phyloP scores from a whole-genome alignment of 2,113 vertebrate genomes.

The Rhabdornis inornatus region DNA sequence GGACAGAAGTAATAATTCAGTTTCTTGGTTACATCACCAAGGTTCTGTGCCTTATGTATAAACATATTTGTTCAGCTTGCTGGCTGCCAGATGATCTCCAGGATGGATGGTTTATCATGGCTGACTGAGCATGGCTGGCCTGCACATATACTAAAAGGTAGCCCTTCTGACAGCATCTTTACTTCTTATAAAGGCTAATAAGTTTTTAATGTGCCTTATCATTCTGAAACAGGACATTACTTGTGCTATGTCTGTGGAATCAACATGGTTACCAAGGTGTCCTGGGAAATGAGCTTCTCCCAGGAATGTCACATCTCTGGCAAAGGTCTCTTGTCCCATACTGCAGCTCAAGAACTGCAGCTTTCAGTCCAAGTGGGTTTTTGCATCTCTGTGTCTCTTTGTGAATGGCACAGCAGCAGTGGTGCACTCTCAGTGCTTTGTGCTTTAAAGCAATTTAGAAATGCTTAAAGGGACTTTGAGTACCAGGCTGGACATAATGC shows the following conservation, averaged over 20 bases:
- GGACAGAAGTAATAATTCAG: background rate
- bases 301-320: background rate
- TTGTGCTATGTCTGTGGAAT: background rate
- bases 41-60: background rate
- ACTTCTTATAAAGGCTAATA: background rate
- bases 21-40: background rate
- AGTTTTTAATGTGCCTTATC: background rate
- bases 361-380: fast-evolving
- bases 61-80: slow-evolving; percentile 8
- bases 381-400: background rate
- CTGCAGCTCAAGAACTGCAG: background rate
- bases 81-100: background rate
- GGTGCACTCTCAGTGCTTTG: background rate
- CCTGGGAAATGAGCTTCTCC: background rate
- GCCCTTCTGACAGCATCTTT: background rate
- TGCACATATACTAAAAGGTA: background rate
- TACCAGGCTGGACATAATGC: background rate
- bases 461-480: background rate
- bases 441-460: background rate
- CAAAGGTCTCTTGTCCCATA: background rate
- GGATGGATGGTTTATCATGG: background rate
- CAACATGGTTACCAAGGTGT: background rate
- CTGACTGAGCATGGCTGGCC: background rate
- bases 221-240: background rate
- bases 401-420: background rate